A percentile compares a stretch with the other conserved stretches of the same genome.
Conservation (phyloP, 2,888 invertebrate genomes). For the Dasysyrphus albostriatus region DNA sequence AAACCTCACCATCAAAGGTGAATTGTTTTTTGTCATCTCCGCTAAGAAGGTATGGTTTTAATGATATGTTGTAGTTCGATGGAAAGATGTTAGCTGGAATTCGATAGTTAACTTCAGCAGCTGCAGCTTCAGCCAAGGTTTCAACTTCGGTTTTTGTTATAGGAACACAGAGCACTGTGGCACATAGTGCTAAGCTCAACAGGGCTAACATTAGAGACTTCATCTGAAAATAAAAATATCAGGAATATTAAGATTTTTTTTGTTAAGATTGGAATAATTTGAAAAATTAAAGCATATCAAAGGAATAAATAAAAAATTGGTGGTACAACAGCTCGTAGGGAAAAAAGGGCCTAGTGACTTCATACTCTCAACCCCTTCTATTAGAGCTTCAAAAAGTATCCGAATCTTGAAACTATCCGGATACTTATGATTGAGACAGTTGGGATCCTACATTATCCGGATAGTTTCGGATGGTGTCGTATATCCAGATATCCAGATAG, state of each 20-base stretch:
- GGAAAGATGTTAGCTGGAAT: slow-evolving; percentile 84
- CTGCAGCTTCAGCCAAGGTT: slow-evolving; percentile 7
- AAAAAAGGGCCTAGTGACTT: too few relatives aligned
- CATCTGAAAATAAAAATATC: slow-evolving; percentile 48
- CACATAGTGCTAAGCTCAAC: slow-evolving; percentile 19
- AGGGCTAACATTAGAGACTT: slow-evolving; percentile 12
- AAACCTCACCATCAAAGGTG: slow-evolving; percentile 81
- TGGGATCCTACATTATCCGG: too few relatives aligned
- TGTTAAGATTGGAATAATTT: too few relatives aligned
- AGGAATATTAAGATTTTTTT: neutral
- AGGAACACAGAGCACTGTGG: slow-evolving; percentile 34
- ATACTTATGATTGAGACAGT: too few relatives aligned
- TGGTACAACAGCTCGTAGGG: too few relatives aligned
- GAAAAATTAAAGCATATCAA: too few relatives aligned
- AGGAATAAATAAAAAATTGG: too few relatives aligned
- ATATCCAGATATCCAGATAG: too few relatives aligned
- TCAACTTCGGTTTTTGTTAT: neutral
- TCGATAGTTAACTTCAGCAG: slow-evolving; percentile 78
- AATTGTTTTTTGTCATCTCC: slow-evolving; percentile 79
- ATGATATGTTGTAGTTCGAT: slow-evolving; percentile 84
- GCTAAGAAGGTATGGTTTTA: slow-evolving; percentile 85
- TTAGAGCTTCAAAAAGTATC: too few relatives aligned
- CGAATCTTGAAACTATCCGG: too few relatives aligned
- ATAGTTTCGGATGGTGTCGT: too few relatives aligned
- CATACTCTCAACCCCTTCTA: too few relatives aligned